phyloP scores from a whole-genome alignment of 2,797 vertebrate species.

The Anableps anableps region DNA sequence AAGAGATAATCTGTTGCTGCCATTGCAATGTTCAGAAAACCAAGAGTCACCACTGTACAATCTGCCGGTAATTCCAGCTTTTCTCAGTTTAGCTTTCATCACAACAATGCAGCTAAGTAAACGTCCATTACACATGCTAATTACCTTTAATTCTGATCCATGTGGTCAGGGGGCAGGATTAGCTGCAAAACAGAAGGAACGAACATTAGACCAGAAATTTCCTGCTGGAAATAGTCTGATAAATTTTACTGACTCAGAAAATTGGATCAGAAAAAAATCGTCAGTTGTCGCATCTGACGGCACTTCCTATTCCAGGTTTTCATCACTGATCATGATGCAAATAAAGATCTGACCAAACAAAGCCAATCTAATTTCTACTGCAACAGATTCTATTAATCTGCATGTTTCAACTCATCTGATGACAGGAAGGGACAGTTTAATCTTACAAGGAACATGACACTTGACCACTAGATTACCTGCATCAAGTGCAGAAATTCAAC shows the following conservation, averaged over 20 bases:
- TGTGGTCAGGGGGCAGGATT: not conserved
- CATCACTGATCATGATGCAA: slow-evolving; percentile 35
- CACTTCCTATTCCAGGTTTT: slow-evolving; percentile 56
- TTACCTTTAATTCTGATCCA: slow-evolving; percentile 12
- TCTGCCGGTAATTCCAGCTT: slow-evolving; percentile 89
- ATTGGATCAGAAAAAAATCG: slow-evolving; percentile 36
- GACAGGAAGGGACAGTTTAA: not conserved
- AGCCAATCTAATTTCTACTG: not conserved
- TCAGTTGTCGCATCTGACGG: slow-evolving; percentile 67
- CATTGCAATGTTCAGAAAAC: slow-evolving; percentile 65
- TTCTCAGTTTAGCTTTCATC: slow-evolving; percentile 87
- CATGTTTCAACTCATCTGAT: not conserved
- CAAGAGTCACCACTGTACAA: slow-evolving; percentile 68
- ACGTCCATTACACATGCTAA: rapidly evolving
- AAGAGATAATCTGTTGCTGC: too few species aligned
- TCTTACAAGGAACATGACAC: not conserved
- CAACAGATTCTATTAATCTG: not conserved
- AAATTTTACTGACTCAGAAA: slow-evolving; percentile 16
- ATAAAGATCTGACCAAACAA: not conserved
- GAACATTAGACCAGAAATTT: not conserved
- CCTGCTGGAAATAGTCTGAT: not conserved
- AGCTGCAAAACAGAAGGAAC: not conserved
- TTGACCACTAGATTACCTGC: too few species aligned
- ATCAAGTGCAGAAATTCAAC: too few species aligned
- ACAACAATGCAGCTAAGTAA: slow-evolving; percentile 48